These are phyloP conservation scores for Ictalurus furcatus DNA, from an alignment of 2,113 vertebrate species.

Conservation along the genomic window DNA sequence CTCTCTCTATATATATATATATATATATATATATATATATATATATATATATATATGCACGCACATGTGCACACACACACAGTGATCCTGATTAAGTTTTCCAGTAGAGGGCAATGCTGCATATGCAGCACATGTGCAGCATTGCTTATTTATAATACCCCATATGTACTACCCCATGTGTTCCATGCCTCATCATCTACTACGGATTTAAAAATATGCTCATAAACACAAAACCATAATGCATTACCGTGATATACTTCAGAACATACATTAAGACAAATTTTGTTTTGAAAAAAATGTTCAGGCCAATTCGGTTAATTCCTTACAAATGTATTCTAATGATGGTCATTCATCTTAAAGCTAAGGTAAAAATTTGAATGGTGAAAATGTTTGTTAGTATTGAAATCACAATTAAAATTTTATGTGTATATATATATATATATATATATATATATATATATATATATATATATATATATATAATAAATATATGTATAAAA, in stretches of 20 bases:
- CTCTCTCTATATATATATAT: no score
- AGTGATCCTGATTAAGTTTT: background rate
- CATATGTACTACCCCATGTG: background rate
- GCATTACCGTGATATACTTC: slow-evolving; percentile 29
- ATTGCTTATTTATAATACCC: slow-evolving; percentile 6
- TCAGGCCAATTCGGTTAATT: background rate
- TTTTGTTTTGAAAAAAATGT: background rate
- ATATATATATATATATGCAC: no score
- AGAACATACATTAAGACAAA: slow-evolving; percentile 13
- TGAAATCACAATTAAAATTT: background rate
- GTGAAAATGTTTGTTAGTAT: background rate
- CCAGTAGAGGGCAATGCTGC: slow-evolving; percentile 41
- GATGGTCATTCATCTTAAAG: background rate
- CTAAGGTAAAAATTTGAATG: background rate
- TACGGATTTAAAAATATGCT: slow-evolving; percentile 14
- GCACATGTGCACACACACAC: no score
- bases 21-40: no score
- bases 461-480: no score
- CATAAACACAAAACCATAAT: slow-evolving; percentile 22
- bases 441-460: no score
- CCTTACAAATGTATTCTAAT: background rate
- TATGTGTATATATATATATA: no score
- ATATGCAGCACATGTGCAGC: background rate
- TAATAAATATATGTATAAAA: no score
- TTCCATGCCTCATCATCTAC: background rate